Conservation (phyloP, 1,140 invertebrate genomes). For the Medauroidea extradentata region DNA sequence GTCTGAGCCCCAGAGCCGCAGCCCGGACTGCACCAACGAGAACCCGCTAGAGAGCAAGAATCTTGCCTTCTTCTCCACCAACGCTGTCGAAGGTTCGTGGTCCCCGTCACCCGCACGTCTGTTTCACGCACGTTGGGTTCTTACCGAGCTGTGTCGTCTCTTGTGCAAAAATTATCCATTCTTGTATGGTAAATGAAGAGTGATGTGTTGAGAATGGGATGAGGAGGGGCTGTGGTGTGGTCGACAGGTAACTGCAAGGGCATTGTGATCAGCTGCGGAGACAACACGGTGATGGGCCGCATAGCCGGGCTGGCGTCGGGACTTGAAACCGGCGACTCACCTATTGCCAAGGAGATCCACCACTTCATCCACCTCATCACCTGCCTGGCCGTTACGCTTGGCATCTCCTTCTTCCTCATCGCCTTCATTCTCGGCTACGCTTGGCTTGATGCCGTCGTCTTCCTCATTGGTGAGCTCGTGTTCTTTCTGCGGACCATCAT, state of each 20-base stretch:
- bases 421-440: slow-evolving; percentile 63
- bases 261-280: slow-evolving; percentile 75
- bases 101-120: too few relatives aligned
- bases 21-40: slow-evolving; percentile 56
- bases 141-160: too few relatives aligned
- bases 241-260: slow-evolving; percentile 49
- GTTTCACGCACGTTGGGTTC: too few relatives aligned
- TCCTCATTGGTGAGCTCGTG: slow-evolving; percentile 61
- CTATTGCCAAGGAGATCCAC: slow-evolving; percentile 71
- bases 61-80: slow-evolving; percentile 74
- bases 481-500: neutral
- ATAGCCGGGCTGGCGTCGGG: slow-evolving; percentile 76
- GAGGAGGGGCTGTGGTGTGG: too few relatives aligned
- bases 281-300: slow-evolving; percentile 77
- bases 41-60: slow-evolving; percentile 72
- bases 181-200: too few relatives aligned
- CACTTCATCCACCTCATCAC: slow-evolving; percentile 77
- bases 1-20: slow-evolving; percentile 63
- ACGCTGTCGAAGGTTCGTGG: slow-evolving; percentile 66
- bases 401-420: slow-evolving; percentile 69
- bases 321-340: slow-evolving; percentile 65
- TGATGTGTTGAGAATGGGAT: too few relatives aligned
- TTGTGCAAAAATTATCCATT: too few relatives aligned
- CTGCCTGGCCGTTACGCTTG: slow-evolving; percentile 68
- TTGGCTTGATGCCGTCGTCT: slow-evolving; percentile 73